A percentile compares a stretch with the other conserved stretches of the same genome.
Evolutionary conservation across 2,888 invertebrate species (phyloP).

Genomic region (Blastobasis adustella): DNA sequence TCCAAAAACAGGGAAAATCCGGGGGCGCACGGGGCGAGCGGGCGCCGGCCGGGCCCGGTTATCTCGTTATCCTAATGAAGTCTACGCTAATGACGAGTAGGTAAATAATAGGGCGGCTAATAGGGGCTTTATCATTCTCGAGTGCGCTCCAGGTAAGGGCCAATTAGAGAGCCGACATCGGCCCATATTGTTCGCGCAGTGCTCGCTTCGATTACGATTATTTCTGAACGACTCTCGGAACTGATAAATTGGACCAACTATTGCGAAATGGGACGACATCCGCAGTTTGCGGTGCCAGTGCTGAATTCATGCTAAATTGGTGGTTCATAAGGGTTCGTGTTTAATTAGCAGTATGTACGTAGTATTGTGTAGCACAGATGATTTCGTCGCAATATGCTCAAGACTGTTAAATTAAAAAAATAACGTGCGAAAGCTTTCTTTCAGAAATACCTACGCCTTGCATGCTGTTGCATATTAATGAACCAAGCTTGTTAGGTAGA

Average conservation of each 20-base stretch:
- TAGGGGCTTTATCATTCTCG: constrained; percentile 75
- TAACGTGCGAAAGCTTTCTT: too few relatives aligned
- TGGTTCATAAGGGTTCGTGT: constrained; percentile 17
- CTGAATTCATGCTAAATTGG: constrained; percentile 60
- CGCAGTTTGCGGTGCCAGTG: constrained; percentile 53
- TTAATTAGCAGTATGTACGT: not conserved
- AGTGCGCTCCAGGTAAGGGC: constrained; percentile 75
- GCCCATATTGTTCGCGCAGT: constrained; percentile 71
- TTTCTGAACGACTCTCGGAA: constrained; percentile 64
- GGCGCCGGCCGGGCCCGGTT: constrained; percentile 56
- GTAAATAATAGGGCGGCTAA: constrained; percentile 76
- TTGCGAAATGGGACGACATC: constrained; percentile 56
- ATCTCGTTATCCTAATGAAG: constrained; percentile 76
- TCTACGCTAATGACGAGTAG: constrained; percentile 76
- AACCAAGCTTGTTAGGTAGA: too few relatives aligned
- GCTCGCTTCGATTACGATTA: constrained; percentile 72
- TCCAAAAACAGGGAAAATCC: too few relatives aligned
- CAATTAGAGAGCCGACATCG: constrained; percentile 73
- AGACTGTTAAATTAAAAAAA: too few relatives aligned
- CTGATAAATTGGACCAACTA: constrained; percentile 74
- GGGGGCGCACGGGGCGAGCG: constrained; percentile 1
- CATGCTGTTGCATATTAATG: too few relatives aligned
- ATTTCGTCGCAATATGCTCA: too few relatives aligned
- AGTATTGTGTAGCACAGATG: too few relatives aligned
- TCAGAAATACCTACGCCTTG: too few relatives aligned